Conservation (phyloP, 2,888 invertebrate genomes). For the Antitype chi region DNA sequence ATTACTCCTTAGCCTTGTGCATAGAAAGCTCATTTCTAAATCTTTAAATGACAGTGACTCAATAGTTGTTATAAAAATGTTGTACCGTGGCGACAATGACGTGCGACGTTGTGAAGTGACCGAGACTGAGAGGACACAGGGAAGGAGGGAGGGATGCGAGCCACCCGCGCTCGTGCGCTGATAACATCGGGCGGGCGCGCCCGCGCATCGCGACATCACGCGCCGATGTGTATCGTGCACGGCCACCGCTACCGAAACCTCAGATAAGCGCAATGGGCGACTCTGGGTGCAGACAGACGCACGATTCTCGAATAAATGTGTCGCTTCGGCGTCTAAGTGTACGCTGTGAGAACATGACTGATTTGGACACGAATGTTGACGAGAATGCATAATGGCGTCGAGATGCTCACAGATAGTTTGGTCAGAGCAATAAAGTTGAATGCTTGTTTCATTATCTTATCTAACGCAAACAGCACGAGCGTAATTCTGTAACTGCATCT, state of each 20-base stretch:
- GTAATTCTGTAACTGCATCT: background rate
- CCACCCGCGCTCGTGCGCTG: slow-evolving; percentile 78
- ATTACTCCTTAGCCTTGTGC: background rate
- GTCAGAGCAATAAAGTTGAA: slow-evolving; percentile 42
- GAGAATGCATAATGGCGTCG: slow-evolving; percentile 61
- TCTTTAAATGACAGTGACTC: background rate
- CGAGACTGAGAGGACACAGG: slow-evolving; percentile 36
- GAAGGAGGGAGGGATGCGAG: slow-evolving; percentile 51
- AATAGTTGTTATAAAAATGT: slow-evolving; percentile 29
- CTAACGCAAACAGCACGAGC: background rate
- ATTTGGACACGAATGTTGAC: slow-evolving; percentile 64
- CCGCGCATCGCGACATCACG: slow-evolving; percentile 84
- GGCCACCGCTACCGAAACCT: slow-evolving; percentile 76
- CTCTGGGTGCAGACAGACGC: slow-evolving; percentile 73
- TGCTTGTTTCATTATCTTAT: slow-evolving; percentile 33
- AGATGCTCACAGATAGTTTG: slow-evolving; percentile 58
- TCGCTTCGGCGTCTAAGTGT: slow-evolving; percentile 73
- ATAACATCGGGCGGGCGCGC: slow-evolving; percentile 81
- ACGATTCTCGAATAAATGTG: slow-evolving; percentile 87
- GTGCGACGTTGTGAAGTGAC: slow-evolving; percentile 49
- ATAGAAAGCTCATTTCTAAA: background rate
- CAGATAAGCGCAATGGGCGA: slow-evolving; percentile 73
- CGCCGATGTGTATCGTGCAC: slow-evolving; percentile 82
- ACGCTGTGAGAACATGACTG: slow-evolving; percentile 67
- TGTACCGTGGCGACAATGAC: slow-evolving; percentile 48